These are phyloP conservation scores for Semnornis frantzii DNA, from an alignment of 2,113 vertebrate species.

Conservation along the genomic window DNA sequence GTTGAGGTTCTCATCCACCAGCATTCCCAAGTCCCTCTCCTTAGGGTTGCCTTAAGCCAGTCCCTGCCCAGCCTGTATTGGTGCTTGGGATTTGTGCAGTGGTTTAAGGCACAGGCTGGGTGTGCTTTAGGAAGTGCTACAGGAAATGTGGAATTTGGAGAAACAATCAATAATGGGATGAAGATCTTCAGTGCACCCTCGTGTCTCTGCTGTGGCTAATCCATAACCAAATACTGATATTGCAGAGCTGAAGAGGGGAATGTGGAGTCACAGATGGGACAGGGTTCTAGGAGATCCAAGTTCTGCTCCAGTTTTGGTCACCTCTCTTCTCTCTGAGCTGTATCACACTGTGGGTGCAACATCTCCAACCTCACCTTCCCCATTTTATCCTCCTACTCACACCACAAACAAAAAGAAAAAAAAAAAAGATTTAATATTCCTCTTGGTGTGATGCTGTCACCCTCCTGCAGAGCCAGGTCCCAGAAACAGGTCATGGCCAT, in stretches of 20 bases:
- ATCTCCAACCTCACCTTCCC: not conserved
- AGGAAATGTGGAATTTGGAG: too few relatives aligned
- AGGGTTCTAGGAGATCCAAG: not conserved
- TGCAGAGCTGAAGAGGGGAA: not conserved
- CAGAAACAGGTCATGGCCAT: not conserved
- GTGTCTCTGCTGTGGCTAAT: too few relatives aligned
- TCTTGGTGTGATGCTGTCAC: not conserved
- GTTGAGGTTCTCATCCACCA: too few relatives aligned
- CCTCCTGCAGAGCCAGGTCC: not conserved
- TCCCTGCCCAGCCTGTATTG: too few relatives aligned
- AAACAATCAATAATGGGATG: too few relatives aligned
- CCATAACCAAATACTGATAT: too few relatives aligned
- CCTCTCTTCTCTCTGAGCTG: not conserved
- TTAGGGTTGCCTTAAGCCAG: too few relatives aligned
- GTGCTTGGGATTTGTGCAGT: too few relatives aligned
- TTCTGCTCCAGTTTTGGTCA: not conserved
- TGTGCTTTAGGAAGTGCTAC: too few relatives aligned
- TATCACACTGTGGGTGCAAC: not conserved
- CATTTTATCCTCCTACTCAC: not conserved
- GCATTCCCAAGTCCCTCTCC: too few relatives aligned
- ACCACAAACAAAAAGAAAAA: not conserved
- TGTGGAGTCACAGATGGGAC: not conserved
- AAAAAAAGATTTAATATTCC: not conserved
- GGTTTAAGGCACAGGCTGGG: too few relatives aligned
- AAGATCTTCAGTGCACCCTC: too few relatives aligned